phyloP scores from a whole-genome alignment of 2,113 vertebrate genomes.

The Paracanthobrama guichenoti region DNA sequence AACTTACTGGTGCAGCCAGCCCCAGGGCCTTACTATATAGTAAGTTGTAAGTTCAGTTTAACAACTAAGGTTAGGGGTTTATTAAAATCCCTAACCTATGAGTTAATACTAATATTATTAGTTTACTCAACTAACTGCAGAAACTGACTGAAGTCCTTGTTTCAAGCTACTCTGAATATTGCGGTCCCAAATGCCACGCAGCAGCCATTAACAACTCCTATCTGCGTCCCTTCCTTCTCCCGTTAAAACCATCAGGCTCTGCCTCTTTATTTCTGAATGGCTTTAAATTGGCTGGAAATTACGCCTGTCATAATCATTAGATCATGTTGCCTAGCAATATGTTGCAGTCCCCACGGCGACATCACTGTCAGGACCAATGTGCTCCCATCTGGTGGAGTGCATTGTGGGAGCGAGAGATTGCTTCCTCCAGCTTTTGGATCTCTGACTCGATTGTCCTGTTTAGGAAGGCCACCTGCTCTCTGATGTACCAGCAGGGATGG shows the following conservation, averaged over 20 bases:
- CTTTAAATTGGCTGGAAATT: constrained; percentile 65
- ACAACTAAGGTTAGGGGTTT: neutral
- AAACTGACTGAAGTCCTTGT: neutral
- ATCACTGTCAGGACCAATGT: constrained; percentile 53
- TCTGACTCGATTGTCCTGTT: constrained; percentile 35
- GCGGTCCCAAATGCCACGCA: constrained; percentile 43
- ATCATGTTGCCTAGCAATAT: constrained; percentile 61
- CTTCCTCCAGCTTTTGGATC: constrained; percentile 51
- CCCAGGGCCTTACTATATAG: no score
- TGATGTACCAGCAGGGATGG: constrained; percentile 10
- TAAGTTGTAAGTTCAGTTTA: neutral
- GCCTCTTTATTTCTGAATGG: constrained; percentile 56
- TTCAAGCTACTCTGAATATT: constrained; percentile 33
- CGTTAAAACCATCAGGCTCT: constrained; percentile 52
- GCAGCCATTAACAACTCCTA: constrained; percentile 35
- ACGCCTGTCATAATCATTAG: constrained; percentile 67
- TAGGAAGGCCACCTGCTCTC: constrained; percentile 41
- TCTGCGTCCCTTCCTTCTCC: neutral
- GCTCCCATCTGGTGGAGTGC: constrained; percentile 65
- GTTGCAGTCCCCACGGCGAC: constrained; percentile 59
- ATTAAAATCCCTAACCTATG: neutral
- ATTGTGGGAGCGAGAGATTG: constrained; percentile 52
- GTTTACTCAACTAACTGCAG: constrained; percentile 37
- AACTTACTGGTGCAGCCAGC: no score
- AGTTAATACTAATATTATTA: no score